Percentiles rank a stretch among this genome's conserved stretches.
These are phyloP conservation scores for Pasiphila rectangulata DNA, from an alignment of 2,888 invertebrate species.

Conservation along the genomic window DNA sequence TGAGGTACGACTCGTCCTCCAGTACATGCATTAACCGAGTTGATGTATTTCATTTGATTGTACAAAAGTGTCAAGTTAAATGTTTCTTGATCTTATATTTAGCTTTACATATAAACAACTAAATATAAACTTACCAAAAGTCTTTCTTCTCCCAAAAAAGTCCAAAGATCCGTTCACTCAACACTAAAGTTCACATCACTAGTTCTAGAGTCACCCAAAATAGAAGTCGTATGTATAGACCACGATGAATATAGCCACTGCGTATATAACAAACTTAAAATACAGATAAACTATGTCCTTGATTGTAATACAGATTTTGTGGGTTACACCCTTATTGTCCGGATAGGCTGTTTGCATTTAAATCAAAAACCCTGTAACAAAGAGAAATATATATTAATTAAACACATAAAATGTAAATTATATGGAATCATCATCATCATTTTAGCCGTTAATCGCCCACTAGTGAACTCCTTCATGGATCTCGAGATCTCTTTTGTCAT, in stretches of 20 bases:
- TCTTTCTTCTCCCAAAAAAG: conserved; percentile 2
- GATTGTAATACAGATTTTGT: conserved; percentile 46
- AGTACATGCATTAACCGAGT: no score
- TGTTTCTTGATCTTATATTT: no score
- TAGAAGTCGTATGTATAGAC: conserved; percentile 72
- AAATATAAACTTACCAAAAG: conserved; percentile 19
- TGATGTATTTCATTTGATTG: no score
- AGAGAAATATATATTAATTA: conserved; percentile 21
- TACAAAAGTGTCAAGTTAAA: no score
- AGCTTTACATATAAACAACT: no score
- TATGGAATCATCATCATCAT: no score
- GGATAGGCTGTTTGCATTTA: conserved; percentile 48
- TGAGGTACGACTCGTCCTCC: no score
- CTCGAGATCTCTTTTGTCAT: no score
- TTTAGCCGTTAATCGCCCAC: no score
- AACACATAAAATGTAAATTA: no score
- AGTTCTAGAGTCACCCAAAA: conserved; percentile 51
- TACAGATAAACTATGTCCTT: conserved; percentile 66
- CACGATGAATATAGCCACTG: conserved; percentile 59
- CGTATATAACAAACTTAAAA: conserved; percentile 66
- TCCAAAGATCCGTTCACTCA: conserved; percentile 19
- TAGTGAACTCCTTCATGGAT: no score
- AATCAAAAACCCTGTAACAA: conserved; percentile 42
- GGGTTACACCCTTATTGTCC: conserved; percentile 40
- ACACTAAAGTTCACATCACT: conserved; percentile 52